Conservation (phyloP, 2,113 vertebrate species). For the Holacanthus passer region DNA sequence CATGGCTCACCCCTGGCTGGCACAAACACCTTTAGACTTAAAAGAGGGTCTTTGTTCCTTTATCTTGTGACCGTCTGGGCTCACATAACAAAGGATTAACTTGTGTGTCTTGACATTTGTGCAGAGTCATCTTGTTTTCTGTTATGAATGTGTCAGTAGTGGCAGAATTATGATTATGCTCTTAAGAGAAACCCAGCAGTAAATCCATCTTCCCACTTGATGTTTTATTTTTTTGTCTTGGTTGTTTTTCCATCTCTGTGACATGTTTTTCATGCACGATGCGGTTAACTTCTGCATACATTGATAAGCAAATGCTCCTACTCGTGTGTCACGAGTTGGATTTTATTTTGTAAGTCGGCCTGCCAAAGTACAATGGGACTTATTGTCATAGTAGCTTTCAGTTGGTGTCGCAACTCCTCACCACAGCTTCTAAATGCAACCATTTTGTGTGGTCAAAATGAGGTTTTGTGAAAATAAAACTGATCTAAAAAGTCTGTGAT, state of each 20-base stretch:
- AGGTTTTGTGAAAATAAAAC: conserved; percentile 13
- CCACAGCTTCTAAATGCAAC: conserved; percentile 15
- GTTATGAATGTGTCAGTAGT: conserved; percentile 31
- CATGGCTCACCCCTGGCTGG: too few relatives aligned
- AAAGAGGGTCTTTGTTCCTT: conserved; percentile 39
- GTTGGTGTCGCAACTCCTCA: conserved; percentile 29
- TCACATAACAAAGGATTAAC: conserved; percentile 65
- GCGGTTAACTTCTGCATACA: conserved; percentile 63
- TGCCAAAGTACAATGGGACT: conserved; percentile 55
- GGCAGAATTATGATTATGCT: conserved; percentile 37
- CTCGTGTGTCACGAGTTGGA: conserved; percentile 54
- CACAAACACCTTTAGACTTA: conserved; percentile 1
- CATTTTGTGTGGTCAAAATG: conserved; percentile 26
- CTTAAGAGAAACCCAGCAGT: conserved; percentile 11
- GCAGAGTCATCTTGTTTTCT: conserved; percentile 60
- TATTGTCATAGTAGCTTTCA: conserved; percentile 67
- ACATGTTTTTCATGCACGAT: conserved; percentile 36
- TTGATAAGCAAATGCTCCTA: conserved; percentile 54
- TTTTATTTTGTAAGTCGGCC: conserved; percentile 41
- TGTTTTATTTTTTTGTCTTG: conserved; percentile 39
- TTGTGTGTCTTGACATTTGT: conserved; percentile 61
- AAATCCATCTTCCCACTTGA: conserved; percentile 40
- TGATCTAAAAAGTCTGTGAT: conserved; percentile 15
- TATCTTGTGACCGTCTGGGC: conserved; percentile 56
- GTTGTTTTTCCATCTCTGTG: conserved; percentile 10